These are phyloP conservation scores for Noctuana brunneofusca DNA, from an alignment of 2,888 invertebrate species.

Conservation along the genomic window DNA sequence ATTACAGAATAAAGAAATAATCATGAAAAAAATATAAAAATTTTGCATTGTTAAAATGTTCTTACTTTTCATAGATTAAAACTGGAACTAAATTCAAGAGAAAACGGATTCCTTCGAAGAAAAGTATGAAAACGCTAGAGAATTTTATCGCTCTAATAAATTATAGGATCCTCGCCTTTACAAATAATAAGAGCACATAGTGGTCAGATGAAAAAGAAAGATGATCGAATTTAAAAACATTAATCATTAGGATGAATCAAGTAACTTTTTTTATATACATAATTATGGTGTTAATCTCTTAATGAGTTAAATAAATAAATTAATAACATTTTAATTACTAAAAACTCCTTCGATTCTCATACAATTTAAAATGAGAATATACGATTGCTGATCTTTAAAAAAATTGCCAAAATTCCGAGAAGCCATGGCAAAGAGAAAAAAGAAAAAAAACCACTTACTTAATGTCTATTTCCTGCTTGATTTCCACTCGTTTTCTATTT, in stretches of 20 bases:
- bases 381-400: not conserved
- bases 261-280: no score
- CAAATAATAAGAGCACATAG: constrained; percentile 23
- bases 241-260: not conserved
- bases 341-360: no score
- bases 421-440: not conserved
- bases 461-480: not conserved
- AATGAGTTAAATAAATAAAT: no score
- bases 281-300: no score
- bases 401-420: not conserved
- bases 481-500: constrained; percentile 4
- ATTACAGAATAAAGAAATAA: not conserved
- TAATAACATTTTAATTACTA: no score
- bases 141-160: constrained; percentile 21
- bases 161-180: constrained; percentile 17
- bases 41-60: not conserved
- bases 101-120: constrained; percentile 8
- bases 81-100: not conserved
- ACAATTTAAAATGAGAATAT: not conserved
- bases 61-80: not conserved
- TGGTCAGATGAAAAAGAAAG: constrained; percentile 19
- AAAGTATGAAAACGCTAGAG: constrained; percentile 16
- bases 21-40: not conserved
- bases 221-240: constrained; percentile 21
- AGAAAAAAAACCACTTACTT: not conserved